Evolutionary conservation across 2,888 invertebrate species (phyloP), one percentile per base, ranked within the genome.

Genomic region (Apoderus coryli): DNA sequence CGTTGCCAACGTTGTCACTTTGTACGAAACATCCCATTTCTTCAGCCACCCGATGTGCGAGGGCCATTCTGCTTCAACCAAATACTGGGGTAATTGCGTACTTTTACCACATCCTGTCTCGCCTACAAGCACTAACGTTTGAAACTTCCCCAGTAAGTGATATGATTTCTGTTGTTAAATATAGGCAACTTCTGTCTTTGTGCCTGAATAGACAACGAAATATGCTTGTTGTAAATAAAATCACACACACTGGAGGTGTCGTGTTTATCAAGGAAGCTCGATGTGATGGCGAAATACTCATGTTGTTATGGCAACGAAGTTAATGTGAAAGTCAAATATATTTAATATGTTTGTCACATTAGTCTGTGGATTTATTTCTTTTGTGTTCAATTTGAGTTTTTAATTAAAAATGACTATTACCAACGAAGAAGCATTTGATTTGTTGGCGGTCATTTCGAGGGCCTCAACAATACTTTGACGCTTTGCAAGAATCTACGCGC

Each of bases 61-160:
- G 64, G 74, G 66, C 84, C 86, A 89, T 48, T 86, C 86, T 35
- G 75, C 72, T 54, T 96, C 95, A 43, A 76, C 60, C 13, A 96
- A 63, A 52, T 92, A 96, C 81, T 96, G 89, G 27, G 90, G 89
- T 38, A 93, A 73, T 64, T 93, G 93, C 0, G 93, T 95, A 50
- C 90, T 90, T 60, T 96, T 89, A 16, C 95, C 93, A 45, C 84
- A 86, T 14, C 96, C 96, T 3, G 95, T 93, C 56, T 98, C 95
- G 2, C 96, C 96, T 23, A 84, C 72, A 32, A 86, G 60, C 29
- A 98, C 73, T 25, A 95, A 60, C 0, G 85, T 82, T 57, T 93
- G 92, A 59, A 79, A 79, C 40, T 79, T 78, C 57, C 96, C 92
- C 46, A 95, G 57, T 38, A 88, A 63, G 56, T 90, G 29, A 96